Base-by-base conservation (phyloP, 1,140 invertebrate genomes). In the Drosophila pseudoobscura region DNA sequence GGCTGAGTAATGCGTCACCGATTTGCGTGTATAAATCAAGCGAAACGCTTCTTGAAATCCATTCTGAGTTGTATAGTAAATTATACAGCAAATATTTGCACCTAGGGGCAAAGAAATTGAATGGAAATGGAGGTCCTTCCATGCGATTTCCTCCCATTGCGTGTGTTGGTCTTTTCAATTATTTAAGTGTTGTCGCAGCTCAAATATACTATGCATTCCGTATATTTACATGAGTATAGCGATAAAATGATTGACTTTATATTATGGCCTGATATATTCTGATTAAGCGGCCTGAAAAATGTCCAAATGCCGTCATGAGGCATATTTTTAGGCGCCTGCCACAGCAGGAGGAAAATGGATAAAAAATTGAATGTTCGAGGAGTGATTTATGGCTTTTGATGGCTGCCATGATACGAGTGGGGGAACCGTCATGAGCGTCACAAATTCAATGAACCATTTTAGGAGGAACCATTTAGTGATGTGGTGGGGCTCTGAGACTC, bases 181-280 rank as follows among this genome's bases (percentile, higher is more conserved):
- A 49, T 22, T 49, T 24, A 49, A 24, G 20, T 49, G 46, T 49
- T 49, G 11, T 49, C 22, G 11, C 17, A 4, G 46, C 17, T 49
- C 17, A 49, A 49, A 22, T 13, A 17, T 47, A 47, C 46, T 47
- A 11, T 47, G 6, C 13, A 49, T 49, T 13, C 35, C 35, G 11
- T 20, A 49, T 20, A 22, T 49, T 49, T 20, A 24, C 35, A 22
- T 49, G 9, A 22, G 6, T 47, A 47, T 15, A 11, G 53, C 8
- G 24, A 45, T 45, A 43, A 46, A 46, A 56, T 45, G 43, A 56
- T 46, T 56, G 43, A 29, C 54, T 26, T 26, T 20, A 20, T 39
- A 39, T 3, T 44, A 46, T 45, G 26, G 8, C 54, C 54, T 11
- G 20, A 20, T 2, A 20, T 20, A 20, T 20, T 29, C 41, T 45